Evolutionary conservation across 2,797 vertebrate species (phyloP), one percentile per base, ranked within the genome.

Genomic region (Tinamus major): DNA sequence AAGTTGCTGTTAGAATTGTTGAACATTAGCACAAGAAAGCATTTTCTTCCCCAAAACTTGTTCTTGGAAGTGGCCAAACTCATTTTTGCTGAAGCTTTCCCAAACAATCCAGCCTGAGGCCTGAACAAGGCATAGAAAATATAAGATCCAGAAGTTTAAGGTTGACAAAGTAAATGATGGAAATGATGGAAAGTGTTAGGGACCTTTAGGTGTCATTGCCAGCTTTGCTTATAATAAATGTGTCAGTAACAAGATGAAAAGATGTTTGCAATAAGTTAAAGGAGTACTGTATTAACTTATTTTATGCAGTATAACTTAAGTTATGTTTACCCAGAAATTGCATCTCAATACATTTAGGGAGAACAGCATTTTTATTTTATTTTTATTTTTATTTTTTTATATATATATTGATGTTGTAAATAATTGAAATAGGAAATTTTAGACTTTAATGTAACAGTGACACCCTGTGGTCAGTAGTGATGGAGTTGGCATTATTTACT

Each of bases 391-490:
- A 37, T 63, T 42, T 42, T 61, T 63, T 18, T 1, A 33, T 77
- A n/a, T 80, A 69, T 29, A 6, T 63, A 88, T 83, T 92, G 62
- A 87, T 90, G 94, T 79, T 86, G 39, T 61, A 76, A 74, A 4
- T 3, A 58, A 5, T 10, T 37, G 48, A 93, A 70, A 46, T 6
- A n/a, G 44, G 31, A 84, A 67, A 75, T 78, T 46, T 24, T 10
- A 37, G 74, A 33, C 87, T 75, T 91, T 94, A 85, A 84, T 88
- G 79, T 94, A 88, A 89, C 87, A 96, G 96, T 92, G 97, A 95
- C 97, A 96, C 96, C 97, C 67, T 91, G 96, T 97, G 97, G 96
- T 80, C 58, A 77, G n/a, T 88, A 64, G 41, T 65, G 68, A 88
- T 85, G 78, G 23, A 8, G 23, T 86, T 87, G 55, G 19, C 8